Base-by-base conservation (phyloP, 2,113 vertebrate species). In the Lycocorax pyrrhopterus region DNA sequence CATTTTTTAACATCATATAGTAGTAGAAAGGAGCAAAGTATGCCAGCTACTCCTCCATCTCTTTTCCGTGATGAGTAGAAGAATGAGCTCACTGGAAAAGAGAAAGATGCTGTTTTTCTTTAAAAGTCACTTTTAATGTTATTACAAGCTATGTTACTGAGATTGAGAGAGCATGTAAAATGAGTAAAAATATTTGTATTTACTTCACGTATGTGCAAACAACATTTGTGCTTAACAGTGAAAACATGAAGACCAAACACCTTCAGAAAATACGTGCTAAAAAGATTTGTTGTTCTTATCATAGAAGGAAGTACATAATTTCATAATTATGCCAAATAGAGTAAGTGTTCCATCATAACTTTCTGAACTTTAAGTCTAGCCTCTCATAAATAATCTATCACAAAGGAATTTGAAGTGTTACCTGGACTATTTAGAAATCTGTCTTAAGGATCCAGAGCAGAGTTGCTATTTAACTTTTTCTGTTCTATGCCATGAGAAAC, bases 351-450 rank as follows among this genome's bases (percentile, higher is more conserved):
- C 71, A 25, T 83, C 46, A 30, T 92, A 95, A 84, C 30, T 80
- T 87, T 89, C 59, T 95, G 58, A 93, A 59, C 43, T 84, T 78
- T 30, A 92, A 94, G 51, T 69, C 85, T 95, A 87, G 43, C 16
- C 49, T 87, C 29, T 94, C 91, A 11, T 92, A 84, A 92, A 66
- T 11, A 84, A 29, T 43, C 47, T 76, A 84, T 35, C 21, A 68
- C 27, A 39, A 93, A 78, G 47, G 49, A 94, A 75, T 93, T 93
- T 89, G 47, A 79, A 87, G 51, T 17, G 44, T 72, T 35, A 49
- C 10, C 16, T 72, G 21, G 30, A n/a, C 39, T 87, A 68, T 32
- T 92, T 87, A 91, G 60, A 58, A 90, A 46, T n/a, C 29, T 87
- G 14, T 72, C 33, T 35, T 91, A 53, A 64, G 19, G 59, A 84